These are phyloP conservation scores for Mobula hypostoma DNA, from an alignment of 2,113 vertebrate species.

Conservation along the genomic window DNA sequence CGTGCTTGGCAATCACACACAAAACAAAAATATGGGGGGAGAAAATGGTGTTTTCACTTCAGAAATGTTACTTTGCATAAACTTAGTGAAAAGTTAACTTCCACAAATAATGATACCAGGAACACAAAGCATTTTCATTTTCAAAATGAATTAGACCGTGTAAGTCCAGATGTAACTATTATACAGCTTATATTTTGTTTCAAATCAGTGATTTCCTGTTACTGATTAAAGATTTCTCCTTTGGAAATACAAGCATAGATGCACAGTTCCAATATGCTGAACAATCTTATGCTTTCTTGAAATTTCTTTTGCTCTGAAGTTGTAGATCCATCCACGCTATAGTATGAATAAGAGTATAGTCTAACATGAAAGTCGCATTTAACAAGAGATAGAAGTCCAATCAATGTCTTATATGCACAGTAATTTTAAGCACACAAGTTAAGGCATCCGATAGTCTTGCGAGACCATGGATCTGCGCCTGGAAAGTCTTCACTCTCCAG, in stretches of 20 bases:
- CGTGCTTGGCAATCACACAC: neutral
- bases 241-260: neutral
- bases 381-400: neutral
- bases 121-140: constrained; percentile 14
- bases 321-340: neutral
- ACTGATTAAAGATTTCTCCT: neutral
- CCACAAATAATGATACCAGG: neutral
- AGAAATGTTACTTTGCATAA: neutral
- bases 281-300: neutral
- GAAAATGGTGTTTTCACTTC: neutral
- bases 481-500: too few relatives aligned
- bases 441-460: too few relatives aligned
- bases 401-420: neutral
- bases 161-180: neutral
- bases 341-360: neutral
- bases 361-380: neutral
- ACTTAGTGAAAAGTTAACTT: neutral
- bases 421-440: neutral
- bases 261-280: neutral
- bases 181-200: neutral
- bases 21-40: neutral
- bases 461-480: too few relatives aligned
- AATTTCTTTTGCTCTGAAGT: neutral
- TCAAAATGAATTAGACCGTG: neutral
- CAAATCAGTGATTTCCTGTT: neutral